Conservation (phyloP, 2,797 vertebrate genomes). For the Ceryle rudis region DNA sequence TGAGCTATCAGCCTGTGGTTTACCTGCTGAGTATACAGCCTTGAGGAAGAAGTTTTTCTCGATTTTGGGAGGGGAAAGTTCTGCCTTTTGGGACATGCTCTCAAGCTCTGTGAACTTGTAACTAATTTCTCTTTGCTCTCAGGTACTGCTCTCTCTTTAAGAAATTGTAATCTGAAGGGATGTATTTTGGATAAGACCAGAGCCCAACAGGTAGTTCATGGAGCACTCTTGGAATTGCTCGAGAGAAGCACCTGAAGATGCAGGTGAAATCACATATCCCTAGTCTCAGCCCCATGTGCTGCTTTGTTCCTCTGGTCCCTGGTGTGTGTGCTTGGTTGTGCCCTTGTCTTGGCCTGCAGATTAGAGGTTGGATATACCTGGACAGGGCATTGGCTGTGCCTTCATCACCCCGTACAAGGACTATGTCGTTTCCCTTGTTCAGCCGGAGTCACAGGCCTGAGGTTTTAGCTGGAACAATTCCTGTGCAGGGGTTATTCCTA, state of each 20-base stretch:
- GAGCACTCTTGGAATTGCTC: not conserved
- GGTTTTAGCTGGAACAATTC: not conserved
- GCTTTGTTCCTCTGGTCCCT: not conserved
- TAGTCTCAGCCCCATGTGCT: not conserved
- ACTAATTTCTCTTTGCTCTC: not conserved
- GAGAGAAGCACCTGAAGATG: not conserved
- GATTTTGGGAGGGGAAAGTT: not conserved
- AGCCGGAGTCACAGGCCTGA: not conserved
- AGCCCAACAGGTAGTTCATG: not conserved
- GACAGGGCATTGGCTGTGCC: not conserved
- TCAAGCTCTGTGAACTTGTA: not conserved
- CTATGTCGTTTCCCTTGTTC: fast-evolving
- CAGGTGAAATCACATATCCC: not conserved
- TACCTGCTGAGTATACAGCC: not conserved
- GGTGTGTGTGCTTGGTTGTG: not conserved
- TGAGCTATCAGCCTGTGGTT: not conserved
- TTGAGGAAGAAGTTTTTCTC: not conserved
- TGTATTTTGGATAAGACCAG: not conserved
- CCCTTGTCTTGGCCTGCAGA: not conserved
- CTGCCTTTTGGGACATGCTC: not conserved
- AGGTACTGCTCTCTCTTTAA: not conserved
- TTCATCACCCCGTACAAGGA: not conserved
- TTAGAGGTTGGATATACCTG: not conserved
- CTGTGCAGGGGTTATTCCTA: not conserved
- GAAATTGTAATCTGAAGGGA: not conserved